Conservation (phyloP, 2,113 vertebrate species). For the Gorilla gorilla region DNA sequence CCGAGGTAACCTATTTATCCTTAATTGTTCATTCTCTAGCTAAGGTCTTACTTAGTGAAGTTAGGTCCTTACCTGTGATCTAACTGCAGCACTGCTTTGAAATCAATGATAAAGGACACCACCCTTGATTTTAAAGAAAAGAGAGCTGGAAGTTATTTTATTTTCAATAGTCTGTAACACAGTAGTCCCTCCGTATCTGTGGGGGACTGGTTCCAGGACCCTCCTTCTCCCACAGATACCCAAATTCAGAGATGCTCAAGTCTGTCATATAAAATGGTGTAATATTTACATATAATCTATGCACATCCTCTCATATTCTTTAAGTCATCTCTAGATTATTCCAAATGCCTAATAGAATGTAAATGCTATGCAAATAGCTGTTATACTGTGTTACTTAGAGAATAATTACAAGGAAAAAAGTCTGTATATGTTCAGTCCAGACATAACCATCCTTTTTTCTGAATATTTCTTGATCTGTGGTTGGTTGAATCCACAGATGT, state of each 20-base stretch:
- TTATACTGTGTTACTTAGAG: neutral
- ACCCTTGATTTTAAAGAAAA: conserved; percentile 25
- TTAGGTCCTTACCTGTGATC: neutral
- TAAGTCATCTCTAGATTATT: neutral
- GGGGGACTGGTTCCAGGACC: neutral
- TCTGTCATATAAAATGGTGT: neutral
- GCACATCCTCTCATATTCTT: neutral
- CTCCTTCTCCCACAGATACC: neutral
- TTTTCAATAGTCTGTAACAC: neutral
- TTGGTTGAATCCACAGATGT: neutral
- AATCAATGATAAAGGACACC: neutral
- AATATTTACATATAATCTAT: neutral
- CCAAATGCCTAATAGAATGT: neutral
- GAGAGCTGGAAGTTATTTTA: neutral
- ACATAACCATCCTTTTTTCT: neutral
- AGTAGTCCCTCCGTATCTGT: neutral
- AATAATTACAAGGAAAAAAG: neutral
- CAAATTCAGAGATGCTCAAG: neutral
- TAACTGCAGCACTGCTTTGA: neutral
- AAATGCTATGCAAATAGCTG: neutral
- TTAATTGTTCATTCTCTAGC: neutral
- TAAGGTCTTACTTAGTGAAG: neutral
- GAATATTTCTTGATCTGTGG: neutral
- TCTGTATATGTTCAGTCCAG: neutral
- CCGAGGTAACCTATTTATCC: neutral